Conservation (phyloP, 2,888 invertebrate genomes). For the Luffia ferchaultella region DNA sequence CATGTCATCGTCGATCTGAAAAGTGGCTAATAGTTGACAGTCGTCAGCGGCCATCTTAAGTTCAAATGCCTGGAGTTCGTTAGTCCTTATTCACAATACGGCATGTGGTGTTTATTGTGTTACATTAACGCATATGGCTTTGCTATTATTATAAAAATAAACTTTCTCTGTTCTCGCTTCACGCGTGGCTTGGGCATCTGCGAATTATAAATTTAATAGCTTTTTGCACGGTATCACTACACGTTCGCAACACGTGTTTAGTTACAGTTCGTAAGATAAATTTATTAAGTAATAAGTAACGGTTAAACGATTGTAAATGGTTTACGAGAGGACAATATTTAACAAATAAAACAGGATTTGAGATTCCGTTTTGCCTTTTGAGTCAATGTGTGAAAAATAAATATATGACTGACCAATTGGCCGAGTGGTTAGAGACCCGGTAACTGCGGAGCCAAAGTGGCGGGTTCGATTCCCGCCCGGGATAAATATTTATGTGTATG, state of each 20-base stretch:
- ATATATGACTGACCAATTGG: too few species aligned
- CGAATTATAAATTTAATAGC: slow-evolving; percentile 55
- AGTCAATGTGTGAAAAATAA: too few species aligned
- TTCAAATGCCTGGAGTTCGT: slow-evolving; percentile 49
- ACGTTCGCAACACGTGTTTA: slow-evolving; percentile 38
- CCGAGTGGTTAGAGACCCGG: too few species aligned
- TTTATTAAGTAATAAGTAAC: too few species aligned
- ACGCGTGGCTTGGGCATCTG: slow-evolving; percentile 57
- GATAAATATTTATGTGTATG: too few species aligned
- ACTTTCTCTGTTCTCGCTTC: slow-evolving; percentile 53
- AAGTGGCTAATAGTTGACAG: slow-evolving; percentile 41
- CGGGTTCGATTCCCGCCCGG: too few species aligned
- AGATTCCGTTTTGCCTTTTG: too few species aligned
- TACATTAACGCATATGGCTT: slow-evolving; percentile 43
- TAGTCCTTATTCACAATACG: slow-evolving; percentile 41
- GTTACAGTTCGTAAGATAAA: too few species aligned
- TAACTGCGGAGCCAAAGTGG: too few species aligned
- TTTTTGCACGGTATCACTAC: slow-evolving; percentile 30
- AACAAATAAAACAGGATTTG: too few species aligned
- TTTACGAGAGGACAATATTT: too few species aligned
- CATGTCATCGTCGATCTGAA: slow-evolving; percentile 43
- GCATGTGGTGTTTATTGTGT: slow-evolving; percentile 47
- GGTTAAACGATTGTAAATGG: too few species aligned
- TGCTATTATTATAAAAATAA: slow-evolving; percentile 66
- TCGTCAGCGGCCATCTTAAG: slow-evolving; percentile 51